These are phyloP conservation scores for Coryphaenoides rupestris DNA, from an alignment of 2,113 vertebrate species.

Conservation along the genomic window DNA sequence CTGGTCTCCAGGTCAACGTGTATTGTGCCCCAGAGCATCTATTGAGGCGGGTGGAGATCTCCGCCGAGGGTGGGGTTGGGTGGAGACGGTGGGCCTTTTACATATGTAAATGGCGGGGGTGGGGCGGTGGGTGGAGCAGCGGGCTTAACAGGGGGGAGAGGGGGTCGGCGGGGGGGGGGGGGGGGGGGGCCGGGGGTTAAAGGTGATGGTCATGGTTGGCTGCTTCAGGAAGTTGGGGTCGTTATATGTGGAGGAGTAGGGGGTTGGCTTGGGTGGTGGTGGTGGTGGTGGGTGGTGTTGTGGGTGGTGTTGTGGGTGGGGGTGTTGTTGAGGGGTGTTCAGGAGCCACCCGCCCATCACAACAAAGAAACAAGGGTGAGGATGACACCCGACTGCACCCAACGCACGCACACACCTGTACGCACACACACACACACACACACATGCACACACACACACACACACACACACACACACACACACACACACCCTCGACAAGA, in stretches of 20 bases:
- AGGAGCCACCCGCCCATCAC: slow-evolving; percentile 52
- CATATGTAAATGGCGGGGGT: slow-evolving; percentile 69
- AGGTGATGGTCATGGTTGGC: slow-evolving; percentile 77
- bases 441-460: slow-evolving; percentile 29
- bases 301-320: background rate
- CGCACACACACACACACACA: slow-evolving; percentile 10
- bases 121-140: too few relatives aligned
- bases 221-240: slow-evolving; percentile 78
- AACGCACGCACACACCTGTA: background rate
- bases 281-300: background rate
- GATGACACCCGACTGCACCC: slow-evolving; percentile 28
- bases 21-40: too few relatives aligned
- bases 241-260: slow-evolving; percentile 52
- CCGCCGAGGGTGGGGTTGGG: slow-evolving; percentile 28
- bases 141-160: too few relatives aligned
- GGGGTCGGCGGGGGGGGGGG: slow-evolving; percentile 17
- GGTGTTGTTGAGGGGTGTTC: slow-evolving; percentile 56
- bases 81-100: slow-evolving; percentile 23
- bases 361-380: slow-evolving; percentile 67
- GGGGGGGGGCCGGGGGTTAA: slow-evolving; percentile 62
- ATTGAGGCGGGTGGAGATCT: slow-evolving; percentile 28
- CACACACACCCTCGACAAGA: slow-evolving; percentile 15
- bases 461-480: background rate
- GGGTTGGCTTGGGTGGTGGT: background rate
- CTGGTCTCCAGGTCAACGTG: too few relatives aligned